phyloP scores from a whole-genome alignment of 2,888 invertebrate genomes.

The Lasioglossum lativentre region DNA sequence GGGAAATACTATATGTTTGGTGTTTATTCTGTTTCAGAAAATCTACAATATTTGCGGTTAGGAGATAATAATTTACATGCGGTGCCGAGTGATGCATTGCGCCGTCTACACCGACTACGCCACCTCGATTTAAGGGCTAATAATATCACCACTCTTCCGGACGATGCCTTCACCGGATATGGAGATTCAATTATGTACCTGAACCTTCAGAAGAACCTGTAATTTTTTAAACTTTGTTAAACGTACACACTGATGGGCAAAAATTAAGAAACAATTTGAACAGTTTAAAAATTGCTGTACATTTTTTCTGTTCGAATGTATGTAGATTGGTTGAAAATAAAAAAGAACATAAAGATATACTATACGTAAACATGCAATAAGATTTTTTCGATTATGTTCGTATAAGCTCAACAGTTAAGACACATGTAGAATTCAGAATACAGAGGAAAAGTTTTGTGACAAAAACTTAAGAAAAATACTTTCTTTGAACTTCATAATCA shows the following conservation, averaged over 20 bases:
- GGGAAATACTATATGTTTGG: neutral
- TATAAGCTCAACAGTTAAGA: too few species aligned
- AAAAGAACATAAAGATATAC: too few species aligned
- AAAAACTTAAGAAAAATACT: too few species aligned
- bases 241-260: neutral
- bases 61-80: slow-evolving; percentile 95
- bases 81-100: slow-evolving; percentile 93
- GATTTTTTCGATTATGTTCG: too few species aligned
- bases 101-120: slow-evolving; percentile 93
- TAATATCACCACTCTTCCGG: slow-evolving; percentile 92
- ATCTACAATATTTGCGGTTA: slow-evolving; percentile 94
- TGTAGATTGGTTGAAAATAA: too few species aligned
- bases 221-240: slow-evolving; percentile 83
- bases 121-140: slow-evolving; percentile 95
- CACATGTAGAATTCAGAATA: too few species aligned
- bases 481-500: neutral
- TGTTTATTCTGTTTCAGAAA: slow-evolving; percentile 87
- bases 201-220: slow-evolving; percentile 96
- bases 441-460: too few species aligned
- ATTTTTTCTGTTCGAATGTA: too few species aligned
- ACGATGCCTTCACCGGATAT: slow-evolving; percentile 95
- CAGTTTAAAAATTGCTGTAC: neutral
- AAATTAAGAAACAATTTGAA: neutral
- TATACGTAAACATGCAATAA: too few species aligned
- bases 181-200: slow-evolving; percentile 97